These are phyloP conservation scores for Aporophyla nigra DNA, from an alignment of 2,888 invertebrate genomes.

Conservation along the genomic window DNA sequence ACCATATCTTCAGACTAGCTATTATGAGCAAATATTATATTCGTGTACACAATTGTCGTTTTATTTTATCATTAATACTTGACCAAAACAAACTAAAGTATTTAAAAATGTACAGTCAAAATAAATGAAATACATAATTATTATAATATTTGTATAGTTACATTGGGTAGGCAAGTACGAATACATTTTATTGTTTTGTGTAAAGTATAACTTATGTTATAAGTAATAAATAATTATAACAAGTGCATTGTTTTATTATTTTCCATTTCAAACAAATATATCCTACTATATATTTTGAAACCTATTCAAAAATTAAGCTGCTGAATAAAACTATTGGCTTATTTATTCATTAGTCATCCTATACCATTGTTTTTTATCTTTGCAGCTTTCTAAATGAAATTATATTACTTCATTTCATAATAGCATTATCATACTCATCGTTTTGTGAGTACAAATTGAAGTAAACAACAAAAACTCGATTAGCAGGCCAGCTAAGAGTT, in stretches of 20 bases:
- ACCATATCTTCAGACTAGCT: conserved; percentile 16
- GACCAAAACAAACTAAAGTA: conserved; percentile 58
- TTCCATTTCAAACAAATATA: not conserved
- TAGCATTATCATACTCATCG: too few relatives aligned
- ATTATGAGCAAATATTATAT: conserved; percentile 39
- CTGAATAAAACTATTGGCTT: not conserved
- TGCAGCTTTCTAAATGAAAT: too few relatives aligned
- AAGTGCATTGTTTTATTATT: conserved; percentile 32
- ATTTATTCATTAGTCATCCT: not conserved
- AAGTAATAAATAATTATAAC: conserved; percentile 63
- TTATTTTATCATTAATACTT: conserved; percentile 54
- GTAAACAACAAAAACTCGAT: too few relatives aligned
- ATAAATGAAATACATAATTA: conserved; percentile 37
- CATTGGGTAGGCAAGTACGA: conserved; percentile 51
- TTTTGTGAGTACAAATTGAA: too few relatives aligned
- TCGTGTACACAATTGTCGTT: conserved; percentile 14
- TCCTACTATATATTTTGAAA: not conserved
- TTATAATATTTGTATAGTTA: conserved; percentile 61
- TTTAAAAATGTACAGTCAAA: conserved; percentile 51
- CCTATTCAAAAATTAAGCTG: too few relatives aligned
- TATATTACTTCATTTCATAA: too few relatives aligned
- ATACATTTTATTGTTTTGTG: conserved; percentile 54
- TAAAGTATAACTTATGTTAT: conserved; percentile 60
- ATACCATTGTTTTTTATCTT: too few relatives aligned
- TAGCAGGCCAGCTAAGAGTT: too few relatives aligned